Evolutionary conservation across 2,113 vertebrate species (phyloP), one percentile per base, ranked within the genome.

Genomic region (Callocephalon fimbriatum): DNA sequence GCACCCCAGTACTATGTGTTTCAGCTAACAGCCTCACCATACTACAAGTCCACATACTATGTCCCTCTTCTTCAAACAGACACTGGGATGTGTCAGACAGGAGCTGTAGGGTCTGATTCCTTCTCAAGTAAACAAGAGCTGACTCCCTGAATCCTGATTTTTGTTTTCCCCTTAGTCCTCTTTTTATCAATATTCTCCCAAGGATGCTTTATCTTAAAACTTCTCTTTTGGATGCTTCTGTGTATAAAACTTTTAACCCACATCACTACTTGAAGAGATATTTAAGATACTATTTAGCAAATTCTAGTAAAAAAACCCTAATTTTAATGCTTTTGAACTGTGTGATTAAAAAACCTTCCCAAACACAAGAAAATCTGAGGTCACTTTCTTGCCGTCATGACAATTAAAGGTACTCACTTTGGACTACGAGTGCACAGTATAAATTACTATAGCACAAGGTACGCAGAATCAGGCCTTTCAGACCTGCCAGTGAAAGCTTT

Each of bases 41-140:
- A 26, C 15, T 51, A 1, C 0, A 6, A 65, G 23, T 31, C 21
- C 29, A 48, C 0, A 0, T 12, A 31, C 2, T 12, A 53, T 0
- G 0, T 25, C 23, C 20, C 21, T 58, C 35, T 50, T 82, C 35
- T 56, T 82, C 2, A 0, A 40, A 35, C 23, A 8, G 38, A 40
- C 22, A 38, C 17, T 32, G 12, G 11, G 32, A 58, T 58, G 32
- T 35, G 32, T 58, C 32, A 58, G 32, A 58, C 8, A 58, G 32
- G 21, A 35, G 32, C 32, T 23, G 21, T 23, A 58, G 56, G 13
- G 9, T 58, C 56, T 58, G 56, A 58, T 58, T 35, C 56, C 32
- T 58, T 35, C 17, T 85, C 10, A 59, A 72, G 25, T n/a, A 84
- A 92, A 45, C 13, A 8, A 27, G 4, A 65, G 8, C 6, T 40